A percentile compares a stretch with the other conserved stretches of the same genome.
Evolutionary conservation across 2,113 vertebrate genomes (phyloP).

Genomic region (Pterocles burchelli): DNA sequence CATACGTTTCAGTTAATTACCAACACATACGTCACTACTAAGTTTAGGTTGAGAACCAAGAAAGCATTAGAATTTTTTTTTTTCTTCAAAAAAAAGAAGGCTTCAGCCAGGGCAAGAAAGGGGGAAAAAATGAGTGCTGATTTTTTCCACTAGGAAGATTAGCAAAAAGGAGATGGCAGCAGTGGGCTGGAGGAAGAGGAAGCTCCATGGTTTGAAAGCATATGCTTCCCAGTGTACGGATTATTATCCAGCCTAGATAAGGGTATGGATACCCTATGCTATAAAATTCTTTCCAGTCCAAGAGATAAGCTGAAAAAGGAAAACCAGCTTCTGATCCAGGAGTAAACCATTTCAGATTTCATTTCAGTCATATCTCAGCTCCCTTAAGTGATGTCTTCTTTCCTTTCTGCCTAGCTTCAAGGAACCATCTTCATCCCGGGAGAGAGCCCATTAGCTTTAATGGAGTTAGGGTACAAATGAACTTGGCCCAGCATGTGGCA

Average conservation of each 20-base stretch:
- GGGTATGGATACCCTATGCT: background rate
- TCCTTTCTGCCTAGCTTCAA: conserved; percentile 5
- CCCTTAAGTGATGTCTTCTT: background rate
- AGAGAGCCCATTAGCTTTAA: conserved; percentile 35
- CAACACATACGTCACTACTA: background rate
- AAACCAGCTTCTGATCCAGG: background rate
- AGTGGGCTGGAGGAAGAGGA: background rate
- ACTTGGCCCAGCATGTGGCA: conserved; percentile 22
- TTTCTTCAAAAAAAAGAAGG: background rate
- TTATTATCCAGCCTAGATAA: background rate
- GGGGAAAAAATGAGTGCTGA: background rate
- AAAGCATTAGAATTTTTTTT: background rate
- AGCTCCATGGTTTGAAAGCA: background rate
- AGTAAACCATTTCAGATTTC: background rate
- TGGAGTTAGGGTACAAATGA: conserved; percentile 12
- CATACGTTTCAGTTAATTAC: background rate
- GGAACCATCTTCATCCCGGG: background rate
- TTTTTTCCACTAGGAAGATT: background rate
- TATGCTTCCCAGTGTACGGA: background rate
- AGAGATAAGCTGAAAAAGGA: background rate
- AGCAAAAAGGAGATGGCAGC: background rate
- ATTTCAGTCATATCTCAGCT: background rate
- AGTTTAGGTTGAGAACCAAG: background rate
- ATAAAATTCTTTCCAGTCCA: background rate
- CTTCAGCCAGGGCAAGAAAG: background rate